A percentile compares a stretch with the other conserved stretches of the same genome.
Conservation (phyloP, 2,797 vertebrate genomes). For the Taeniopygia guttata region DNA sequence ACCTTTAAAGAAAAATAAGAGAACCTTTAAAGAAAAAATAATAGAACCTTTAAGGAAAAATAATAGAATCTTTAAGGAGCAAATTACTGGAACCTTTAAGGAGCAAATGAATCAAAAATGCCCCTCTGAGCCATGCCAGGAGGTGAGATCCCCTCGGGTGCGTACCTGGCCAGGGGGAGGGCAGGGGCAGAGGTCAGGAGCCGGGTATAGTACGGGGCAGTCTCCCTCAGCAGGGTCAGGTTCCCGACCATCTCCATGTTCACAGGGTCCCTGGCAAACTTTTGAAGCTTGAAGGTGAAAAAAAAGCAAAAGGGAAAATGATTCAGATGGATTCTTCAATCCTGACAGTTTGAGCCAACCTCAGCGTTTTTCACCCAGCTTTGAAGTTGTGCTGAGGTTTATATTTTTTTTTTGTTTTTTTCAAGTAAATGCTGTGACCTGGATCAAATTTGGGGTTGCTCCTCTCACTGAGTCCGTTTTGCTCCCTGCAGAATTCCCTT, state of each 20-base stretch:
- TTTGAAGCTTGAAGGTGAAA: constrained; percentile 43
- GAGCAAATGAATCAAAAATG: not conserved
- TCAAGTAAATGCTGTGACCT: not conserved
- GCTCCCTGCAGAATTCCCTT: not conserved
- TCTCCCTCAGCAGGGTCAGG: constrained; percentile 23
- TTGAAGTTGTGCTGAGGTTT: not conserved
- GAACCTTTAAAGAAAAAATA: not conserved
- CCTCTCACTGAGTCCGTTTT: not conserved
- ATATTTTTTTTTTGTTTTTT: not conserved
- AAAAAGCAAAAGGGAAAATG: not conserved
- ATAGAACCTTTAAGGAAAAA: not conserved
- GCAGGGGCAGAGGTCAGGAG: constrained; percentile 30
- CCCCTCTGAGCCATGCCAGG: not conserved
- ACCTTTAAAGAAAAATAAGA: not conserved
- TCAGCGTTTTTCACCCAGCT: not conserved
- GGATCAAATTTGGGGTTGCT: not conserved
- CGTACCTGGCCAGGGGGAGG: not conserved
- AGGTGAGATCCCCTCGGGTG: not conserved
- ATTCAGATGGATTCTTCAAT: not conserved
- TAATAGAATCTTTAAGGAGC: not conserved
- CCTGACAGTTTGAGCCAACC: not conserved
- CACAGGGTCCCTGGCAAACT: constrained; percentile 22
- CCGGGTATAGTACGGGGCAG: constrained; percentile 14
- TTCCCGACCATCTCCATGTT: not conserved
- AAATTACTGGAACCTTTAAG: not conserved